Percentiles rank a stretch among this genome's conserved stretches.
These are phyloP conservation scores for Gymnogyps californianus DNA, from an alignment of 2,113 vertebrate genomes.

Conservation along the genomic window DNA sequence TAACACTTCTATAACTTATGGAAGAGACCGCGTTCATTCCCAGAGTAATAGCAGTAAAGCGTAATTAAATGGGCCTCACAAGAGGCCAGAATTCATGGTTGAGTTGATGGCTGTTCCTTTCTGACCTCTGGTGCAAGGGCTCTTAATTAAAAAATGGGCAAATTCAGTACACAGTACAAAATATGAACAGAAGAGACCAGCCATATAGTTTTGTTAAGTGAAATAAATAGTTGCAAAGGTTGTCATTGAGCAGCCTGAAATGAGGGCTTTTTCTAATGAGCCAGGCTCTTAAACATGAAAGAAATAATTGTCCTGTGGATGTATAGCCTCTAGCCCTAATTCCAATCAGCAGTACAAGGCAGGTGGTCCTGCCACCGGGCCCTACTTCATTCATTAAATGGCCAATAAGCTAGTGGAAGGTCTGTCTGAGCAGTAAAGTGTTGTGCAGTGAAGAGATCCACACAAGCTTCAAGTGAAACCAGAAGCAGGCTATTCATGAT, in stretches of 20 bases:
- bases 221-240: neutral
- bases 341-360: neutral
- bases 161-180: neutral
- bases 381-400: neutral
- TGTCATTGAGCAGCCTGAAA: neutral
- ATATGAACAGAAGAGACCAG: neutral
- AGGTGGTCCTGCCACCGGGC: neutral
- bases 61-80: neutral
- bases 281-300: neutral
- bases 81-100: neutral
- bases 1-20: neutral
- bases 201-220: neutral
- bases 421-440: neutral
- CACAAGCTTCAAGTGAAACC: neutral
- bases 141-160: neutral
- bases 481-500: neutral
- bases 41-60: neutral
- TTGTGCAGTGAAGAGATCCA: neutral
- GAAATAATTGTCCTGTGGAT: neutral
- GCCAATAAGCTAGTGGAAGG: neutral
- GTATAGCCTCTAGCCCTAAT: neutral
- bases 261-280: neutral
- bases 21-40: neutral
- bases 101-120: neutral
- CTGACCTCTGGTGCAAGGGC: neutral